A percentile compares a stretch with the other conserved stretches of the same genome.
Evolutionary conservation across 2,113 vertebrate species (phyloP).

Genomic region (Aythya baeri): DNA sequence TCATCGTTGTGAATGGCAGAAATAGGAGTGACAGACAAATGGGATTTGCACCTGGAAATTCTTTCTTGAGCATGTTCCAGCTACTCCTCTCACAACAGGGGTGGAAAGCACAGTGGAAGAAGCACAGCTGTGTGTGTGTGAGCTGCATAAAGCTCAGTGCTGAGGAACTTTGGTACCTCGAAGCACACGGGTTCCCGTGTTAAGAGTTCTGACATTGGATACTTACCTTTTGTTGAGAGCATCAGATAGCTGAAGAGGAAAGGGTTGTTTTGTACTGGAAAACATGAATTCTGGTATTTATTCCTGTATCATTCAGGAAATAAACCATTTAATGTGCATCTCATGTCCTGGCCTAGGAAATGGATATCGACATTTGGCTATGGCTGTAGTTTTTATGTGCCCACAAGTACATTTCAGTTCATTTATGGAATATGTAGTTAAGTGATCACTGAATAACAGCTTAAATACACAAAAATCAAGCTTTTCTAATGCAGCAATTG

Average conservation of each 20-base stretch:
- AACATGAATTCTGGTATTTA: neutral
- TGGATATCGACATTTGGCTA: neutral
- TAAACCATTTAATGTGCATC: accelerated
- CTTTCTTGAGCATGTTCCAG: neutral
- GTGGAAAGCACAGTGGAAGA: neutral
- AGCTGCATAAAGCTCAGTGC: neutral
- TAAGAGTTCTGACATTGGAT: neutral
- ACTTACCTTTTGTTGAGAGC: neutral
- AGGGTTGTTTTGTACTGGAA: neutral
- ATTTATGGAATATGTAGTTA: neutral
- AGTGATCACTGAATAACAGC: neutral
- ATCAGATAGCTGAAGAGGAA: neutral
- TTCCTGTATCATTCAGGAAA: neutral
- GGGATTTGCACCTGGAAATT: neutral
- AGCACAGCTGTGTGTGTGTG: accelerated
- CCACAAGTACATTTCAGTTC: neutral
- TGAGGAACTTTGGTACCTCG: neutral
- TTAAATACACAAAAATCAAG: neutral
- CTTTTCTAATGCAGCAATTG: neutral
- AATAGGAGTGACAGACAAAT: neutral
- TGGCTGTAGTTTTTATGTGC: neutral
- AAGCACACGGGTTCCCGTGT: neutral
- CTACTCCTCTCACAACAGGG: neutral
- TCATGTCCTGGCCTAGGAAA: neutral
- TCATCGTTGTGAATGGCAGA: neutral